phyloP scores from a whole-genome alignment of 2,888 invertebrate species.

The Gasteruption jaculator region DNA sequence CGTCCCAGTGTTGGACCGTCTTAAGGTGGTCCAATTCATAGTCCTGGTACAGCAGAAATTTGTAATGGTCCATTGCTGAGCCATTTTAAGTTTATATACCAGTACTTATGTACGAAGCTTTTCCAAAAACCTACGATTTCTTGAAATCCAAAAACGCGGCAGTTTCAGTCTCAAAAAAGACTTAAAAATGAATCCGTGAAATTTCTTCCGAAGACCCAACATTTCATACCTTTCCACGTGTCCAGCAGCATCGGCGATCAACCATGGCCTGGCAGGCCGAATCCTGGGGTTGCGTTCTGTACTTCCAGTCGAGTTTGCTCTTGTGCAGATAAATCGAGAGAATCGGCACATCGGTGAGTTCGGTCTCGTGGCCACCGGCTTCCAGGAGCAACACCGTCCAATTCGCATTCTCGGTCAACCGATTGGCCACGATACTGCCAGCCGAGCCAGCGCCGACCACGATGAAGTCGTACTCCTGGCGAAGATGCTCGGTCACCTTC shows the following conservation, averaged over 20 bases:
- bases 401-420: constrained; percentile 70
- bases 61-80: no score
- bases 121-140: no score
- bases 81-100: no score
- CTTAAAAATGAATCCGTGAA: neutral
- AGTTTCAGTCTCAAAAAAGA: neutral
- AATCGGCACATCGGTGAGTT: constrained; percentile 81
- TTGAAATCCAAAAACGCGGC: neutral
- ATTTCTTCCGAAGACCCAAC: neutral
- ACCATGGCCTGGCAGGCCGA: constrained; percentile 84
- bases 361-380: constrained; percentile 84
- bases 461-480: constrained; percentile 76
- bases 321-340: constrained; percentile 85
- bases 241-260: constrained; percentile 82
- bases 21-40: neutral
- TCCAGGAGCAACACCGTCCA: constrained; percentile 80
- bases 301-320: constrained; percentile 88
- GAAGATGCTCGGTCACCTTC: constrained; percentile 59
- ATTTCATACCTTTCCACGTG: constrained; percentile 68
- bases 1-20: neutral
- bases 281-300: constrained; percentile 79
- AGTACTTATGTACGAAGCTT: neutral
- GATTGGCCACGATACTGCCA: constrained; percentile 77
- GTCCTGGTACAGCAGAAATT: neutral
- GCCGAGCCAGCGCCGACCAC: constrained; percentile 82